phyloP scores from a whole-genome alignment of 2,113 vertebrate species.

The Vombatus ursinus region DNA sequence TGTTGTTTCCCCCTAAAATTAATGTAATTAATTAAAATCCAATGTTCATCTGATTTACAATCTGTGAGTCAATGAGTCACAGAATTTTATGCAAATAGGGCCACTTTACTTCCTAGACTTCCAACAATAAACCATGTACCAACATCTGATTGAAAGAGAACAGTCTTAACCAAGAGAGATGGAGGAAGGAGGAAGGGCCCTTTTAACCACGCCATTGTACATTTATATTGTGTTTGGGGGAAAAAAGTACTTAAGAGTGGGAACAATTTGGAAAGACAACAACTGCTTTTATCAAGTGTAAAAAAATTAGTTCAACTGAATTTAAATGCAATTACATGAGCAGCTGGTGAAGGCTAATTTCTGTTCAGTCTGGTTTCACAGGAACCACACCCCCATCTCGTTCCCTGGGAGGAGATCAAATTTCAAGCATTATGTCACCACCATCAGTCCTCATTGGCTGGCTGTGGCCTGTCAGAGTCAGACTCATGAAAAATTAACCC shows the following conservation, averaged over 20 bases:
- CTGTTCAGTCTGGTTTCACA: constrained; percentile 60
- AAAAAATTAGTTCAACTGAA: constrained; percentile 68
- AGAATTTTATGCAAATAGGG: constrained; percentile 66
- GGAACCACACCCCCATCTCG: constrained; percentile 56
- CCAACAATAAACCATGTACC: constrained; percentile 23
- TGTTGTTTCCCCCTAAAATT: constrained; percentile 79
- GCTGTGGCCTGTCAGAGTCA: background rate
- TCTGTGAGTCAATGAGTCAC: constrained; percentile 73
- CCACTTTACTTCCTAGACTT: constrained; percentile 46
- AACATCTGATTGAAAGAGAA: background rate
- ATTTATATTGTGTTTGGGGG: background rate
- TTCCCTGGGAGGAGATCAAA: constrained; percentile 45
- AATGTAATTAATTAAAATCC: constrained; percentile 81
- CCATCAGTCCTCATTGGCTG: background rate
- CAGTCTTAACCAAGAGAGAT: background rate
- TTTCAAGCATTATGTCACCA: constrained; percentile 21
- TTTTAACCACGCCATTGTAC: background rate
- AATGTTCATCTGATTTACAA: constrained; percentile 60
- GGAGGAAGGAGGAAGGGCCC: background rate
- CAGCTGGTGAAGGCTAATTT: constrained; percentile 73
- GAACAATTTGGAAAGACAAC: constrained; percentile 62
- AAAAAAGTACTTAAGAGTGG: background rate
- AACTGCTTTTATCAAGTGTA: constrained; percentile 73
- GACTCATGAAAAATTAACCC: background rate
- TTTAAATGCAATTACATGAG: constrained; percentile 72